These are phyloP conservation scores for honey bee (Apis mellifera) DNA, from an alignment of 1,140 invertebrate species.

Conservation along the genomic window Amel_HAv3.1 CM009933.2:11448001-11448500, in stretches of 20 bases:
- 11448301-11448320: constrained; percentile 78
- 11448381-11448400: not conserved
- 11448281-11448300: constrained; percentile 77
- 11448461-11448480: not conserved
- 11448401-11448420: too few species aligned
- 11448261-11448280: constrained; percentile 76
- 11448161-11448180: constrained; percentile 14
- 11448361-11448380: too few species aligned
- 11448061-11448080: constrained; percentile 5
- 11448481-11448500: too few species aligned
- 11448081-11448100: not conserved
- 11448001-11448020: not conserved
- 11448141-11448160: constrained; percentile 63
- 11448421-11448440: too few species aligned
- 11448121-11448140: constrained; percentile 78
- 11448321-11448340: constrained; percentile 74
- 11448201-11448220: constrained; percentile 71
- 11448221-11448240: constrained; percentile 74
- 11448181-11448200: constrained; percentile 57
- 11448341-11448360: constrained; percentile 43
- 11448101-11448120: constrained; percentile 59
- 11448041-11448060: constrained; percentile 4
- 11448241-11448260: constrained; percentile 70
- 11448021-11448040: too few species aligned
- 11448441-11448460: not conserved